A percentile compares a stretch with the other conserved stretches of the same genome.
Conservation (phyloP, 2,888 invertebrate genomes). For the Latrodectus hesperus region DNA sequence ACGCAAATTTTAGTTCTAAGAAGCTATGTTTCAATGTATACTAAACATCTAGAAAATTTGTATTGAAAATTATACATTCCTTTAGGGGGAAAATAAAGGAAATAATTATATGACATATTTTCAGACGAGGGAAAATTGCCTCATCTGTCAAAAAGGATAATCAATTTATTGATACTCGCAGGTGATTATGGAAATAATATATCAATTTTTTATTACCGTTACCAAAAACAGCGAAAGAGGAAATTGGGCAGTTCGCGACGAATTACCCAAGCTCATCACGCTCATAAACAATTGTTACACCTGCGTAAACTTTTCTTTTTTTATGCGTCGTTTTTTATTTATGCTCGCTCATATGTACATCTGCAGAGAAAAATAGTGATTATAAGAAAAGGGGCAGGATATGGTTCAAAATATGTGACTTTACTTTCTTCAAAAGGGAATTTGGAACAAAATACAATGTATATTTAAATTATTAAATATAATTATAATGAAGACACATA, state of each 20-base stretch:
- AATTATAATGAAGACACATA: too few species aligned
- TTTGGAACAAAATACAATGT: too few species aligned
- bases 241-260: slow-evolving; percentile 1
- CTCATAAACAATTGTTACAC: slow-evolving; percentile 54
- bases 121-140: neutral
- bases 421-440: too few species aligned
- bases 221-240: neutral
- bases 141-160: slow-evolving; percentile 28
- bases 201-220: slow-evolving; percentile 6
- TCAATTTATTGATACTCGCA: slow-evolving; percentile 47
- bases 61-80: too few species aligned
- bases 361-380: neutral
- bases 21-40: too few species aligned
- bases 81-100: too few species aligned
- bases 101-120: too few species aligned
- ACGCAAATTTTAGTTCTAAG: too few species aligned
- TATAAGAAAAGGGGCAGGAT: neutral
- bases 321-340: neutral
- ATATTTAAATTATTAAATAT: too few species aligned
- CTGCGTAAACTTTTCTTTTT: slow-evolving; percentile 28
- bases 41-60: too few species aligned
- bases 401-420: too few species aligned
- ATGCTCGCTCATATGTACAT: neutral
- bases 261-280: slow-evolving; percentile 43
- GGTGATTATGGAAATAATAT: slow-evolving; percentile 37